Conservation (phyloP, 2,113 vertebrate species). For the Physeter macrocephalus region DNA sequence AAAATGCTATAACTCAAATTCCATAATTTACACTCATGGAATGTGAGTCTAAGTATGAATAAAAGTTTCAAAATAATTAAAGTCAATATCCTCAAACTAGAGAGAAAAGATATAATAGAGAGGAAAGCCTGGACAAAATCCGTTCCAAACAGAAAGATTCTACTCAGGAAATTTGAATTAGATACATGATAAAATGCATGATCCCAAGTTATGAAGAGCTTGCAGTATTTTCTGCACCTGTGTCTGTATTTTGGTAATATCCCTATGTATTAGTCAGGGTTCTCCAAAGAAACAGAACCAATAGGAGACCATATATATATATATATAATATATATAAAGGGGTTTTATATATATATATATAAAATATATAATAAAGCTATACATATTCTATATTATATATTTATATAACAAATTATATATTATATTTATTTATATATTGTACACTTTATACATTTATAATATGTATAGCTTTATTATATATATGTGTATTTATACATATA, state of each 20-base stretch:
- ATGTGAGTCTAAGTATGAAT: constrained; percentile 47
- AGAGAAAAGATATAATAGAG: constrained; percentile 38
- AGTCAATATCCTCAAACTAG: neutral
- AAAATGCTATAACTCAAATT: constrained; percentile 59
- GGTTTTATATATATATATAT: neutral
- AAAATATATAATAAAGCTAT: neutral
- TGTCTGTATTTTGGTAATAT: neutral
- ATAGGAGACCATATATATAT: neutral
- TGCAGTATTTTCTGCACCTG: neutral
- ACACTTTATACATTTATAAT: neutral
- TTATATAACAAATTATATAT: neutral
- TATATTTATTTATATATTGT: neutral
- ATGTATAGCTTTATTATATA: neutral
- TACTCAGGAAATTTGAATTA: constrained; percentile 33
- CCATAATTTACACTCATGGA: constrained; percentile 45
- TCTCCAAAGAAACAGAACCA: neutral
- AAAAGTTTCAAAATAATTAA: constrained; percentile 42
- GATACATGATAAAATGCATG: neutral
- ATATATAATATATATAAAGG: neutral
- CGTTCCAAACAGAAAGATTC: constrained; percentile 12
- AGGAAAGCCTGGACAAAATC: neutral
- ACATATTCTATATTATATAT: neutral
- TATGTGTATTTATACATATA: neutral
- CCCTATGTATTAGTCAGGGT: neutral
- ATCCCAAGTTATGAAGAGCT: neutral